phyloP scores from a whole-genome alignment of 2,113 vertebrate species.

The Psephotus haematonotus region DNA sequence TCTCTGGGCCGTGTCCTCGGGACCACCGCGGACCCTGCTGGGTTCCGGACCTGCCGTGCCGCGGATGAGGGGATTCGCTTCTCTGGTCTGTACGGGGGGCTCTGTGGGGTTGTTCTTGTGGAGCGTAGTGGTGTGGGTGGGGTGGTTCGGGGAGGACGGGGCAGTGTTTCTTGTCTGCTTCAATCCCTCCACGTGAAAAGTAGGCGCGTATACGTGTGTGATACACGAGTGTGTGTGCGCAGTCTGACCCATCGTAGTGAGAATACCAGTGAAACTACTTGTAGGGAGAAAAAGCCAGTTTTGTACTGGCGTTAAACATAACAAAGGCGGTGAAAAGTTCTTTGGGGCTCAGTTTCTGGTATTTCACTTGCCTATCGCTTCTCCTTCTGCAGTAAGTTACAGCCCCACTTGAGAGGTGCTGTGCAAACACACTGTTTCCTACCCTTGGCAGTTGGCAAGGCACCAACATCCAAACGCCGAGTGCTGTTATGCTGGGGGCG shows the following conservation, averaged over 20 bases:
- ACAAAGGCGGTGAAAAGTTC: not conserved
- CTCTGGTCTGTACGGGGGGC: too few species aligned
- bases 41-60: too few species aligned
- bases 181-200: not conserved
- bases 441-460: not conserved
- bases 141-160: not conserved
- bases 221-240: too few species aligned
- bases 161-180: not conserved
- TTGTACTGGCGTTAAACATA: not conserved
- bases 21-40: not conserved
- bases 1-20: not conserved
- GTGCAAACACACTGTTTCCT: not conserved
- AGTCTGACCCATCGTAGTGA: fast-evolving
- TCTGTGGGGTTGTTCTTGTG: not conserved
- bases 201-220: fast-evolving
- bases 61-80: not conserved
- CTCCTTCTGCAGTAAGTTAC: not conserved
- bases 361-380: not conserved
- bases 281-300: fast-evolving
- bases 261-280: not conserved
- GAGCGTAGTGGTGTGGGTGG: not conserved
- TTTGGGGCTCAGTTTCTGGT: not conserved
- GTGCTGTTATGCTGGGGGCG: not conserved
- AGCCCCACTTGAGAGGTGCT: not conserved
- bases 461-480: fast-evolving